Percentiles rank a stretch among this genome's conserved stretches.
Conservation (phyloP, 2,113 vertebrate species). For the Irena cyanogastra region DNA sequence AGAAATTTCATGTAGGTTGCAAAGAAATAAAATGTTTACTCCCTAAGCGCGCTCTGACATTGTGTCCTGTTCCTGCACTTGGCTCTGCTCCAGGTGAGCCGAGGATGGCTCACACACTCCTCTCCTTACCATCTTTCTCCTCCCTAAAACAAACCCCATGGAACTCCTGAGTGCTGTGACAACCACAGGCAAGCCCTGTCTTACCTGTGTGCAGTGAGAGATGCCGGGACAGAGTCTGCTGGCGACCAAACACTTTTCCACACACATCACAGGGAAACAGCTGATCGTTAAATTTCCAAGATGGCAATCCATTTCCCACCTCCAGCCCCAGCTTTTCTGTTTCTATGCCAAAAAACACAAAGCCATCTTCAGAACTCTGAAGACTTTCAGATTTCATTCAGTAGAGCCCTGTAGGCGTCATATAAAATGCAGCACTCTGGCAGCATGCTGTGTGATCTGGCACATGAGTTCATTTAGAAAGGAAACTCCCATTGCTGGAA, state of each 20-base stretch:
- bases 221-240: conserved; percentile 95
- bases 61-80: neutral
- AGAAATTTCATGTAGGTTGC: neutral
- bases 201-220: conserved; percentile 96
- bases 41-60: neutral
- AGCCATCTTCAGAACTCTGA: neutral
- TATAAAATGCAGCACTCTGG: neutral
- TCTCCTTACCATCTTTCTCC: neutral
- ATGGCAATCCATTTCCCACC: conserved; percentile 84
- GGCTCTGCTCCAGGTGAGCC: neutral
- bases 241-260: conserved; percentile 95
- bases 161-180: neutral
- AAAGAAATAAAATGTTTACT: neutral
- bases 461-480: neutral
- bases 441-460: neutral
- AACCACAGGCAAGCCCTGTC: neutral
- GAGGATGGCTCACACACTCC: neutral
- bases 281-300: conserved; percentile 92
- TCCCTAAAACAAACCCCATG: neutral
- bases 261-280: conserved; percentile 94
- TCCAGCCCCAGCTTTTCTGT: conserved; percentile 84
- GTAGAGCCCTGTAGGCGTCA: neutral
- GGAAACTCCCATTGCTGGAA: neutral
- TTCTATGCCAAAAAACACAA: conserved; percentile 72
- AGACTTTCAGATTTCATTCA: neutral